These are phyloP conservation scores for Actinemys pallida DNA, from an alignment of 2,113 vertebrate genomes.

Conservation along the genomic window DNA sequence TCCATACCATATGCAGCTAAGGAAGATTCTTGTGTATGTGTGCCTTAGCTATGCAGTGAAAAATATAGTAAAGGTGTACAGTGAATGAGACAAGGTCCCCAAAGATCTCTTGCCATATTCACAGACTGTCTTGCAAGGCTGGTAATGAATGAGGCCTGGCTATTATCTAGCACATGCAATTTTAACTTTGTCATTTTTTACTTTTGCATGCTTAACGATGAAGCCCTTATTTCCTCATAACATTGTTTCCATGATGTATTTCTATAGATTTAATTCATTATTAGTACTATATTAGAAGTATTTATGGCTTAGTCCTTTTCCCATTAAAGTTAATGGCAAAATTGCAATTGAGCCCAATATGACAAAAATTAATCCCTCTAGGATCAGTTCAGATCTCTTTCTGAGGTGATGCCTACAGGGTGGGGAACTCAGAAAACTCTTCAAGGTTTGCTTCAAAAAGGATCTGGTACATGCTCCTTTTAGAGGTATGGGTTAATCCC, in stretches of 20 bases:
- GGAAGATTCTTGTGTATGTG: background rate
- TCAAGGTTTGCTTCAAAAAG: background rate
- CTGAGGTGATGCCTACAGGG: background rate
- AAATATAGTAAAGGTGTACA: background rate
- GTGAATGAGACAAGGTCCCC: background rate
- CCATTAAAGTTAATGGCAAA: background rate
- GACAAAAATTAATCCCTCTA: background rate
- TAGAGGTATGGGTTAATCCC: background rate
- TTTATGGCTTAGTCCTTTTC: background rate
- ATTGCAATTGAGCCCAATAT: background rate
- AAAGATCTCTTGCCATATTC: background rate
- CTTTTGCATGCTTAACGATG: background rate
- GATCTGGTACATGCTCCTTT: background rate
- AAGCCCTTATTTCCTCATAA: background rate
- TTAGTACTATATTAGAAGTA: background rate
- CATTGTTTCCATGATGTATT: background rate
- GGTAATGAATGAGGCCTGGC: background rate
- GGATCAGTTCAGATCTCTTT: background rate
- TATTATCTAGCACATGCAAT: background rate
- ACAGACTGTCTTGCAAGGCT: background rate
- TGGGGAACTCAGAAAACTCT: too few relatives aligned
- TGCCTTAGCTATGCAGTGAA: background rate
- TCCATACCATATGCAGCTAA: background rate
- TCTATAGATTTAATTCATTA: background rate
- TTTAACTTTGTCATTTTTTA: background rate